Base-by-base conservation (phyloP, 1,140 invertebrate genomes). In the Venustaconcha ellipsiformis region DNA sequence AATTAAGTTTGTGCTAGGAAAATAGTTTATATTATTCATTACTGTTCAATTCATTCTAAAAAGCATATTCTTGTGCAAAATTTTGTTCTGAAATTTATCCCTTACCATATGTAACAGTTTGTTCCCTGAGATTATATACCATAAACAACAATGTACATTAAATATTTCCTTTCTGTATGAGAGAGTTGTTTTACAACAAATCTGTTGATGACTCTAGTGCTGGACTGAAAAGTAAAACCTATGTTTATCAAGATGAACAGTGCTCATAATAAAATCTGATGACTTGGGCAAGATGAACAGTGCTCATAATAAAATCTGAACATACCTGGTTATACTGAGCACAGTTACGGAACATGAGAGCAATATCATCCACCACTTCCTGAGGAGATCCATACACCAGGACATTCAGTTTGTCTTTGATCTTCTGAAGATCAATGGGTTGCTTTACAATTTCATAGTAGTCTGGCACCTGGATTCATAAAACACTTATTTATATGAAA, bases 351-450 rank as follows among this genome's bases (percentile, higher is more conserved):
- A 88, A 88, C 26, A 88, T 76, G 13, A 87, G 78, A 56, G 82
- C 81, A 14, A 86, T 80, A 72, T 86, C 87, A 48, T 86, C 84
- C n/a, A 88, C 77, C 72, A 86, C 85, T 63, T 87, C 84, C 67
- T 86, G 80, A 17, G 82, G 79, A 11, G 85, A 87, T 1, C 84
- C 81, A 64, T 88, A 88, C 57, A 82, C 84, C 15, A 86, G 65
- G 58, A 83, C 80, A n/a, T 82, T 78, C 67, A 84, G 79, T 60
- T 83, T 80, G 59, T 86, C 85, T 70, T 82, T 84, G 71, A 88
- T 85, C 12, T 85, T 87, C 80, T 85, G 83, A 48, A 88, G 84
- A 70, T 87, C 86, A 71, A 88, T 83, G 14, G 87, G 87, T 67
- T 87, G 83, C 60, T 84, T 84, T 17, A 88, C 85, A 60, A 88